Base-by-base conservation (phyloP, 2,888 invertebrate genomes). In the Protonemura montana region DNA sequence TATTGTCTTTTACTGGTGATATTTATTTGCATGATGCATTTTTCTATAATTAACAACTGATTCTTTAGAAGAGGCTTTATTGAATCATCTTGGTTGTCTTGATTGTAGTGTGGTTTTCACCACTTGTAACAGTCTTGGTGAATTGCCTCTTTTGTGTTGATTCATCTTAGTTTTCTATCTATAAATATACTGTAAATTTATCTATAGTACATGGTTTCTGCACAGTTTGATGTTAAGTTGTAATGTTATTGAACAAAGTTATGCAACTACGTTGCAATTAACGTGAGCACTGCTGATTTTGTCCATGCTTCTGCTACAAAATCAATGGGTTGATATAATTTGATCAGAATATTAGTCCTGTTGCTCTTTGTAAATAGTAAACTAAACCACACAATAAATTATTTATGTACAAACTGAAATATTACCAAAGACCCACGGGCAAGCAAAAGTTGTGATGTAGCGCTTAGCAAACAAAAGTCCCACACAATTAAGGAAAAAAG, bases 151-250 rank as follows among this genome's bases (percentile, higher is more conserved):
- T 59, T 59, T 59, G 21, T 59, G 59, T 59, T 59, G 59, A 59
- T 59, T 59, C 59, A 59, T 59, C 59, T 59, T 59, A 59, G 59
- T 16, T 59, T 41, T 83, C 0, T 83, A 42, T 83, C n/a, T 25
- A 83, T 83, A 83, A 3, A 84, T 59, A 27, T 59, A 59, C 76
- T 84, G 84, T 84, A 84, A 59, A 84, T 84, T 84, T 81, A 10
- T 81, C 30, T 28, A 27, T 84, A 27, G 76, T 7, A 84, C 59
- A 84, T 28, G 76, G 59, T 26, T 41, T 83, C 29, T 84, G 84
- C 84, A 84, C 84, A 84, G 84, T 76, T 84, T 84, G 26, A 59
- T 84, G 84, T 84, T 84, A 84, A 25, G 84, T 84, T 84, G 84
- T 84, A 84, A 84, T 84, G 84, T 84, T 84, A 76, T 84, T 76